Percentiles rank a stretch among this genome's conserved stretches.
Conservation (phyloP, 2,113 vertebrate genomes). For the human region GRCh38 chr13:41779501-41780000, state of each 20-base stretch:
- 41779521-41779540: neutral
- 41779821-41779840: neutral
- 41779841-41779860: neutral
- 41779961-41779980: neutral
- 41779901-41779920: neutral
- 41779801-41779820: neutral
- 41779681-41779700: constrained; percentile 5
- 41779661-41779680: neutral
- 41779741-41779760: neutral
- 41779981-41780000: neutral
- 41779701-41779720: constrained; percentile 11
- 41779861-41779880: neutral
- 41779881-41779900: neutral
- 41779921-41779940: neutral
- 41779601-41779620: neutral
- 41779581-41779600: neutral
- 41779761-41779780: neutral
- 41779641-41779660: neutral
- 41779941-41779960: neutral
- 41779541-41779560: neutral
- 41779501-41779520: neutral
- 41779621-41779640: neutral
- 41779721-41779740: neutral
- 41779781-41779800: neutral
- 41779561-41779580: neutral